Conservation (phyloP, 2,113 vertebrate species). For the Camelus bactrianus region DNA sequence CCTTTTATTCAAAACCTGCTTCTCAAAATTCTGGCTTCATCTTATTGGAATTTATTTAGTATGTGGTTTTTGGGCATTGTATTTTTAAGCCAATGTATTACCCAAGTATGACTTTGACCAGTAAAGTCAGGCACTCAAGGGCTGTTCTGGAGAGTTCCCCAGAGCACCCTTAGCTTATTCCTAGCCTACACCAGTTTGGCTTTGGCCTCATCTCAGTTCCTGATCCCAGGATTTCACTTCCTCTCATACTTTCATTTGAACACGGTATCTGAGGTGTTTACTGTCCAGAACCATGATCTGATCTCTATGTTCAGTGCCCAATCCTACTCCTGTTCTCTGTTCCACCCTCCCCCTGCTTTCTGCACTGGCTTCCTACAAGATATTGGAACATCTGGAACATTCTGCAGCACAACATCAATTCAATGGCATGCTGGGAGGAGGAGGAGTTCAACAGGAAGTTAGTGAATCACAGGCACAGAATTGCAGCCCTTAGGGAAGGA, state of each 20-base stretch:
- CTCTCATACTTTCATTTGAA: neutral
- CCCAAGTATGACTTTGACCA: neutral
- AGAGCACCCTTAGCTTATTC: neutral
- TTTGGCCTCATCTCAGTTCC: neutral
- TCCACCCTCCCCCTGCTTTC: neutral
- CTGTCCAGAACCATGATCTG: neutral
- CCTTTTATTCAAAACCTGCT: neutral
- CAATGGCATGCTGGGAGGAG: neutral
- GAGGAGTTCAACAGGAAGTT: neutral
- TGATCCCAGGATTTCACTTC: neutral
- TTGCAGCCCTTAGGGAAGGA: neutral
- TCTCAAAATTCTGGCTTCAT: neutral
- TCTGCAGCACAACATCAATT: neutral
- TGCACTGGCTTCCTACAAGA: neutral
- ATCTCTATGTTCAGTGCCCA: neutral
- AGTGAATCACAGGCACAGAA: neutral
- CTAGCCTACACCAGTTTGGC: neutral
- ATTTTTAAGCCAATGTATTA: neutral
- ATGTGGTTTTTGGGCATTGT: neutral
- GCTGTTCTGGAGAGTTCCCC: neutral
- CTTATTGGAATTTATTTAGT: neutral
- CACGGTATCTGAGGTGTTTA: neutral
- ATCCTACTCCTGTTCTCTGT: neutral
- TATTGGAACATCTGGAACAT: neutral
- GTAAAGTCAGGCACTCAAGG: neutral